phyloP scores from a whole-genome alignment of 2,797 vertebrate species.

The Chaetophractus vellerosus region DNA sequence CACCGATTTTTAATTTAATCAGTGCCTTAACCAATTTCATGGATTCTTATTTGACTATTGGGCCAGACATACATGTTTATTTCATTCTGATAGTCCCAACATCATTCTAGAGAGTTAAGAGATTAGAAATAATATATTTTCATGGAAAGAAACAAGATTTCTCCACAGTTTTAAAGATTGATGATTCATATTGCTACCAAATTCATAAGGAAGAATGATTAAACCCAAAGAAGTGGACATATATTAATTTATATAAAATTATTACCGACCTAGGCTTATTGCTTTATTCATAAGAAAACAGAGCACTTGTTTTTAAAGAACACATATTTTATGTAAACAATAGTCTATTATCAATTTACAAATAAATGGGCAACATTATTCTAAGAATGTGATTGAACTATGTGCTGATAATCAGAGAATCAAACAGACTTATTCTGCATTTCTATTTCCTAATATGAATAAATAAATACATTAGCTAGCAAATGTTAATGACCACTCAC shows the following conservation, averaged over 20 bases:
- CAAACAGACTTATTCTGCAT: conserved; percentile 71
- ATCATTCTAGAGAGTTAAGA: neutral
- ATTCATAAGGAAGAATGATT: neutral
- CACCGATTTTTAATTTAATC: neutral
- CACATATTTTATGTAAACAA: conserved; percentile 36
- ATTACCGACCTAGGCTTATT: neutral
- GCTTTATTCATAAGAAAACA: conserved; percentile 26
- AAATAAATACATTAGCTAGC: conserved; percentile 75
- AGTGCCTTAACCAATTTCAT: neutral
- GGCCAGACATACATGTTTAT: neutral
- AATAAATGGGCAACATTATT: conserved; percentile 60
- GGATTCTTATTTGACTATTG: neutral
- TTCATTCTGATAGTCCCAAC: neutral
- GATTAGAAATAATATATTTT: neutral
- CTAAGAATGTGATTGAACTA: conserved; percentile 64
- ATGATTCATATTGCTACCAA: neutral
- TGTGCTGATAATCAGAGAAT: conserved; percentile 65
- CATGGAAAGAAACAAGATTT: neutral
- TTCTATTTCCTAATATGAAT: conserved; percentile 76
- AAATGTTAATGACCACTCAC: conserved; percentile 73
- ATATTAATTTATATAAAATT: neutral
- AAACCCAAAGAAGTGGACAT: neutral
- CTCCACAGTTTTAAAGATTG: neutral
- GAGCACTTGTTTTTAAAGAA: neutral
- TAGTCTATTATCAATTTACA: conserved; percentile 63